Percentiles rank a stretch among this genome's conserved stretches.
Conservation (phyloP, 2,797 vertebrate genomes). For the Uromys caudimaculatus region DNA sequence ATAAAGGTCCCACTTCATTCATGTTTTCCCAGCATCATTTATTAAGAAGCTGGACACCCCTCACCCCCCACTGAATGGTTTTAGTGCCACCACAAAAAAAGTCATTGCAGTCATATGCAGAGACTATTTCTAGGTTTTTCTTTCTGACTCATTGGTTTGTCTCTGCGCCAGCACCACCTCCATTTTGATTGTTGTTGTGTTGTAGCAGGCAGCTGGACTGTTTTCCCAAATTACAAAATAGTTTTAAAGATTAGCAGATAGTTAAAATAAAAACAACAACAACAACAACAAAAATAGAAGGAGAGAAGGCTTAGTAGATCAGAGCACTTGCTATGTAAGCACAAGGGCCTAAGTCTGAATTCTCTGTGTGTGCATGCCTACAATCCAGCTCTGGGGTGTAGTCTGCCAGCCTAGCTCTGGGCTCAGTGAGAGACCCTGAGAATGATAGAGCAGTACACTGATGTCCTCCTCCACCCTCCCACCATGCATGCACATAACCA, state of each 20-base stretch:
- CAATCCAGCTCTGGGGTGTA: not conserved
- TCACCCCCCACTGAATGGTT: not conserved
- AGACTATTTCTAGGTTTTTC: not conserved
- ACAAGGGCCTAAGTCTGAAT: not conserved
- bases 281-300: not conserved
- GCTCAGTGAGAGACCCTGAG: not conserved
- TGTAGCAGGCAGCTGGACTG: not conserved
- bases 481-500: not conserved
- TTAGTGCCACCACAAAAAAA: not conserved
- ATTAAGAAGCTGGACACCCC: not conserved
- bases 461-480: not conserved
- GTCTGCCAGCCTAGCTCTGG: not conserved
- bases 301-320: not conserved
- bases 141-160: not conserved
- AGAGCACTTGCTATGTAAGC: not conserved
- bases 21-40: not conserved
- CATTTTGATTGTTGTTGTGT: not conserved
- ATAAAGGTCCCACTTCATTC: not conserved
- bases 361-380: not conserved
- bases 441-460: not conserved
- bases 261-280: not conserved
- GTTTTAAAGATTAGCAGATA: slow-evolving; percentile 5
- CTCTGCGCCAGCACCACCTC: not conserved
- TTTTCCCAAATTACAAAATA: not conserved
- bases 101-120: not conserved